These are phyloP conservation scores for Herpetotheres cachinnans DNA, from an alignment of 2,113 vertebrate species.

Conservation along the genomic window DNA sequence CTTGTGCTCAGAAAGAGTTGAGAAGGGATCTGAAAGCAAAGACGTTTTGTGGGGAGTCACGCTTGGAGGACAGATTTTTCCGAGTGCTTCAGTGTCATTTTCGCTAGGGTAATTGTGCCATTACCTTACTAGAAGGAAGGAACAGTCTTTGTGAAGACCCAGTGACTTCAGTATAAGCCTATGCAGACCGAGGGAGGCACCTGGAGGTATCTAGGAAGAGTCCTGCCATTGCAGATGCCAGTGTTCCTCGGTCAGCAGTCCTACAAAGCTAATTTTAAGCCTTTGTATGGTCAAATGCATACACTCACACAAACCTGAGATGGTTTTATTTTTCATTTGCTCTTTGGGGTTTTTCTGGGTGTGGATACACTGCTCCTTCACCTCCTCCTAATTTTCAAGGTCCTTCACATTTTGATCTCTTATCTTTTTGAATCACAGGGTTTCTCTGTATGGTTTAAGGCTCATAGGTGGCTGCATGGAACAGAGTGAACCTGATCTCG, in stretches of 20 bases:
- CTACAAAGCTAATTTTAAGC: not conserved
- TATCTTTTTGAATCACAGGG: not conserved
- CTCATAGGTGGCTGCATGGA: not conserved
- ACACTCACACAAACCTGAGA: not conserved
- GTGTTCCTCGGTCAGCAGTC: not conserved
- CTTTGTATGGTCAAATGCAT: not conserved
- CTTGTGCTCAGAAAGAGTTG: not conserved
- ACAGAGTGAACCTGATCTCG: not conserved
- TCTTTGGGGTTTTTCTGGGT: rapidly evolving
- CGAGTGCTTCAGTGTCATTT: not conserved
- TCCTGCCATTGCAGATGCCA: not conserved
- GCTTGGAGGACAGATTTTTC: not conserved
- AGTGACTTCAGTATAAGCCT: not conserved
- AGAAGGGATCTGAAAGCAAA: not conserved
- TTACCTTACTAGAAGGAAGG: not conserved
- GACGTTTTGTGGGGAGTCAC: not conserved
- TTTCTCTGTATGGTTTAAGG: not conserved
- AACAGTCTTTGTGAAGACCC: not conserved
- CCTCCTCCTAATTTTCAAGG: not conserved
- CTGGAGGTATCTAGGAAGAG: not conserved
- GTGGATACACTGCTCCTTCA: not conserved
- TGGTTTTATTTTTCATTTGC: not conserved
- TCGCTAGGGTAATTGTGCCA: rapidly evolving
- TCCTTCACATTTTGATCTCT: not conserved
- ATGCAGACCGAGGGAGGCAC: not conserved